Evolutionary conservation across 2,797 vertebrate genomes (phyloP).

Genomic region (Pseudochirops corinnae): DNA sequence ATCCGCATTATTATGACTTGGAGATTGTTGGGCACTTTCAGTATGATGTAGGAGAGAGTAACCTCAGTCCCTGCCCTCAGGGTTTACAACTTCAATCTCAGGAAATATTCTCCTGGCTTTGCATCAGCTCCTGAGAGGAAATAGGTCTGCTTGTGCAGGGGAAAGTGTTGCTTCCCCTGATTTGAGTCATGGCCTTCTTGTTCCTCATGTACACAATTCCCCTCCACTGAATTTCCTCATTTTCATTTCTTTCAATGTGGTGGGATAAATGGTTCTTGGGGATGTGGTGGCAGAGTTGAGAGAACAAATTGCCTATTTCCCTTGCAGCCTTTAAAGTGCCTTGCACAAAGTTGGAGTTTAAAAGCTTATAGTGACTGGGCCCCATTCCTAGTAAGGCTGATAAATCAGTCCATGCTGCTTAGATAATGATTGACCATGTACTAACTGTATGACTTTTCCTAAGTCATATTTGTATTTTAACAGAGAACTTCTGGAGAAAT

Average conservation of each 20-base stretch:
- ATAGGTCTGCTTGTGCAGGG: not conserved
- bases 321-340: not conserved
- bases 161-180: not conserved
- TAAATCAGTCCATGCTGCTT: not conserved
- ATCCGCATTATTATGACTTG: not conserved
- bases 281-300: not conserved
- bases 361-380: not conserved
- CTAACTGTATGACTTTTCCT: not conserved
- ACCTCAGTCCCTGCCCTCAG: not conserved
- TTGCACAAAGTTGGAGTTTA: not conserved
- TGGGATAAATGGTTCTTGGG: not conserved
- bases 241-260: constrained; percentile 17
- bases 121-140: not conserved
- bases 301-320: not conserved
- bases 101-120: constrained; percentile 15
- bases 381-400: constrained; percentile 18
- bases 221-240: constrained; percentile 33
- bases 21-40: not conserved
- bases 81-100: not conserved
- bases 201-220: not conserved
- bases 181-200: not conserved
- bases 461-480: not conserved
- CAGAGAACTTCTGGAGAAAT: constrained; percentile 21
- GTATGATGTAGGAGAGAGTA: not conserved
- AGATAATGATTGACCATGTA: not conserved